Evolutionary conservation across 2,888 invertebrate genomes (phyloP).

Genomic region (Dioctria rufipes): DNA sequence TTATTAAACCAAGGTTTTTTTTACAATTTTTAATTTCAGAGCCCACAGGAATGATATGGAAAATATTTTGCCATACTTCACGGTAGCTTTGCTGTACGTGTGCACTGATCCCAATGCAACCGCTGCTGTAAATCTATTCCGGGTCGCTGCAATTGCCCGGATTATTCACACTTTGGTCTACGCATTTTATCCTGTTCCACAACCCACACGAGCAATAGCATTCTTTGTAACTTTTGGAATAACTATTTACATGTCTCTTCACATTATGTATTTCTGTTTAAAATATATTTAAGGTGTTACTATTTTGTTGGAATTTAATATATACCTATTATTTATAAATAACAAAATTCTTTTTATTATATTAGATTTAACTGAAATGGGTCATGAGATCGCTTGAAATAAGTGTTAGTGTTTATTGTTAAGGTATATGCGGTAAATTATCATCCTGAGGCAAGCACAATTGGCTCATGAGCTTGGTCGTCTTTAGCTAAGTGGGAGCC

Average conservation of each 20-base stretch:
- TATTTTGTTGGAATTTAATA: no score
- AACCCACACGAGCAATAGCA: constrained; percentile 73
- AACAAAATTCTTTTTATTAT: no score
- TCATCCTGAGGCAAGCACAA: no score
- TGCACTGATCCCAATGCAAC: constrained; percentile 73
- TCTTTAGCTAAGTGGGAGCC: no score
- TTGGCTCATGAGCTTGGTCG: no score
- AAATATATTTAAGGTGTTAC: constrained; percentile 62
- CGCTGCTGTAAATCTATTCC: constrained; percentile 74
- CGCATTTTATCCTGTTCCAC: constrained; percentile 75
- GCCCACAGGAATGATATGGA: constrained; percentile 81
- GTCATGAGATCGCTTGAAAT: no score
- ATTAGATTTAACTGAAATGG: no score
- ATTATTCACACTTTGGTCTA: constrained; percentile 77
- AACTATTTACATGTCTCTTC: constrained; percentile 73
- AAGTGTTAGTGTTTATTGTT: no score
- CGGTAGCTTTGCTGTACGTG: constrained; percentile 74
- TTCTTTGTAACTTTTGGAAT: constrained; percentile 71
- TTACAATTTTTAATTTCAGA: constrained; percentile 69
- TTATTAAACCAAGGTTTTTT: not conserved
- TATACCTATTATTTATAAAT: not conserved
- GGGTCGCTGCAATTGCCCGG: constrained; percentile 73
- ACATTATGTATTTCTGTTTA: constrained; percentile 67
- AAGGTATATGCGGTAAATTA: no score
- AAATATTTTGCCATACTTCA: constrained; percentile 77